Percentiles rank a stretch among this genome's conserved stretches.
These are phyloP conservation scores for Myotis yumanensis DNA, from an alignment of 2,113 vertebrate genomes.

Conservation along the genomic window DNA sequence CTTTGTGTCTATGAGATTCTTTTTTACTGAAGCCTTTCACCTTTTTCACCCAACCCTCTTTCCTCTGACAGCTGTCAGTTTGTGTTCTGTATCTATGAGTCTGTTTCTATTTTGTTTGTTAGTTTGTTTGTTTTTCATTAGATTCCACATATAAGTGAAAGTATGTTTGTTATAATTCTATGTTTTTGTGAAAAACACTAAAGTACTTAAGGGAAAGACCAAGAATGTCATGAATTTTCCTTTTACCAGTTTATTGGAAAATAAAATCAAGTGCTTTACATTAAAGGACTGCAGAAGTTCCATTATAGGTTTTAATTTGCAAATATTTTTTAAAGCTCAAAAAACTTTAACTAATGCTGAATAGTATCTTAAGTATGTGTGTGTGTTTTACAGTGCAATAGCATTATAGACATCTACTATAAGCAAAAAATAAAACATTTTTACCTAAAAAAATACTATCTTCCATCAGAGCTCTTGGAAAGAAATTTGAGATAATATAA, in stretches of 20 bases:
- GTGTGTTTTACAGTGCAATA: neutral
- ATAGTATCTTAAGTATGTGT: neutral
- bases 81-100: neutral
- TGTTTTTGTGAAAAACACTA: slow-evolving; percentile 71
- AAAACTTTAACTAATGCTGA: neutral
- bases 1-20: neutral
- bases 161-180: slow-evolving; percentile 55
- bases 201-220: slow-evolving; percentile 60
- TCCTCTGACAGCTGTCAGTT: neutral
- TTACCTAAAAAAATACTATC: slow-evolving; percentile 16
- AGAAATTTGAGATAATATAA: slow-evolving; percentile 9
- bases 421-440: slow-evolving; percentile 31
- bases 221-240: slow-evolving; percentile 64
- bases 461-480: neutral
- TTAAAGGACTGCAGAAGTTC: slow-evolving; percentile 58
- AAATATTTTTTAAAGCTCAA: slow-evolving; percentile 38
- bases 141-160: neutral
- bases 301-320: slow-evolving; percentile 51
- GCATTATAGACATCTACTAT: neutral
- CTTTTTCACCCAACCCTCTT: neutral
- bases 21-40: neutral
- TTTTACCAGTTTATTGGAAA: slow-evolving; percentile 60
- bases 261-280: slow-evolving; percentile 74
- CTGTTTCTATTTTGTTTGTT: neutral
- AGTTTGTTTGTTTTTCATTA: neutral